phyloP scores from a whole-genome alignment of 2,113 vertebrate species.

The Cheirogaleus medius region DNA sequence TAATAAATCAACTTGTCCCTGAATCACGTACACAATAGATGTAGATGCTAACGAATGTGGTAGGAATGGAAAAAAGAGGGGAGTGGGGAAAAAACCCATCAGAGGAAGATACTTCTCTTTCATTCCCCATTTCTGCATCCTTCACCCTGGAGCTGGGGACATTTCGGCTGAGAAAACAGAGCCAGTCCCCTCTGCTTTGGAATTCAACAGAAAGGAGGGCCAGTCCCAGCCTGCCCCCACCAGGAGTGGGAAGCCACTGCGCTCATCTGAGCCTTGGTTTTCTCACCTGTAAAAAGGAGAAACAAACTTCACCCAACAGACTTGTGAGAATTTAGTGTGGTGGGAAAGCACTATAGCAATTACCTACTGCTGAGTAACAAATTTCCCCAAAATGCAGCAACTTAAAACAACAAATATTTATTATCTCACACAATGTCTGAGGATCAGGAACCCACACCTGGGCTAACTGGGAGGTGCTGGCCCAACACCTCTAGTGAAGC shows the following conservation, averaged over 20 bases:
- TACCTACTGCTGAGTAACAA: not conserved
- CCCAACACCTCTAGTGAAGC: not conserved
- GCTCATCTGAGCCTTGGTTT: not conserved
- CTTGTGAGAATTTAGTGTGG: not conserved
- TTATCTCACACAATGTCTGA: not conserved
- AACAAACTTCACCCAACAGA: not conserved
- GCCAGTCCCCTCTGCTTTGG: not conserved
- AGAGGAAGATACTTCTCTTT: not conserved
- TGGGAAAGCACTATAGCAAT: not conserved
- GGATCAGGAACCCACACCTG: not conserved
- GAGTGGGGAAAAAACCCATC: not conserved
- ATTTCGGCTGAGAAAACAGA: not conserved
- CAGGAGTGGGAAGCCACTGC: not conserved
- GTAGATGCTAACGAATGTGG: not conserved
- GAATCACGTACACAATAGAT: not conserved
- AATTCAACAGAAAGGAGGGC: not conserved
- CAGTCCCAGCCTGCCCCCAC: not conserved
- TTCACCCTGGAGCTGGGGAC: not conserved
- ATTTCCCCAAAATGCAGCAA: not conserved
- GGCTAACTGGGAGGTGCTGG: not conserved
- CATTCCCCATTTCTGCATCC: not conserved
- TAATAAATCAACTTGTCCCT: not conserved
- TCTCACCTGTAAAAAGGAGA: constrained; percentile 11
- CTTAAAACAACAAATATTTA: not conserved
- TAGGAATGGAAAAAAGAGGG: not conserved